Conservation (phyloP, 1,140 invertebrate genomes). For the Leptopilina boulardi region DNA sequence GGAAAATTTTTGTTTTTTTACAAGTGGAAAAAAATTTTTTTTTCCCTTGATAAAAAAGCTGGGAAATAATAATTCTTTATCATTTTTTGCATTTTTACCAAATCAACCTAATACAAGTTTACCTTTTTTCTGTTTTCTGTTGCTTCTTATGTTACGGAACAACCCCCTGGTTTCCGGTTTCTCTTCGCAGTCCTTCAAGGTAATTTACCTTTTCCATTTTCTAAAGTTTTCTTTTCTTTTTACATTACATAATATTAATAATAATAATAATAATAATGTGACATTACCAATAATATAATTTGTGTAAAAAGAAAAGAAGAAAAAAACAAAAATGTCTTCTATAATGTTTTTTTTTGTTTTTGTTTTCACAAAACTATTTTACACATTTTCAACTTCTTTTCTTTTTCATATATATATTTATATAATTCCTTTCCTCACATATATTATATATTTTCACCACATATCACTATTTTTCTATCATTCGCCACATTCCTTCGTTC, state of each 20-base stretch:
- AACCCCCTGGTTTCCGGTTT: constrained; percentile 70
- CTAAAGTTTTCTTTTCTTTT: constrained; percentile 53
- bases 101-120: constrained; percentile 66
- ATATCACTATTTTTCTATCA: constrained; percentile 39
- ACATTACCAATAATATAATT: constrained; percentile 35
- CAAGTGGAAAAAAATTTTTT: neutral
- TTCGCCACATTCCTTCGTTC: constrained; percentile 54
- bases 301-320: constrained; percentile 17
- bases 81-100: constrained; percentile 52
- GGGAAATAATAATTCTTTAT: neutral
- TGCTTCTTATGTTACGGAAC: constrained; percentile 72
- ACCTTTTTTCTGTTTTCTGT: constrained; percentile 71
- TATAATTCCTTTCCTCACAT: constrained; percentile 30
- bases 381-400: constrained; percentile 25
- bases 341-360: constrained; percentile 38
- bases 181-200: constrained; percentile 73
- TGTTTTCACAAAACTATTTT: constrained; percentile 17
- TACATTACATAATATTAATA: no score
- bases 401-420: neutral
- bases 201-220: constrained; percentile 67
- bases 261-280: no score
- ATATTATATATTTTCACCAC: constrained; percentile 37
- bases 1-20: neutral
- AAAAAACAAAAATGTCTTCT: no score
- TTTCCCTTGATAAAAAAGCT: neutral